phyloP scores from a whole-genome alignment of 2,797 vertebrate species.

The Sorex maritimensis region DNA sequence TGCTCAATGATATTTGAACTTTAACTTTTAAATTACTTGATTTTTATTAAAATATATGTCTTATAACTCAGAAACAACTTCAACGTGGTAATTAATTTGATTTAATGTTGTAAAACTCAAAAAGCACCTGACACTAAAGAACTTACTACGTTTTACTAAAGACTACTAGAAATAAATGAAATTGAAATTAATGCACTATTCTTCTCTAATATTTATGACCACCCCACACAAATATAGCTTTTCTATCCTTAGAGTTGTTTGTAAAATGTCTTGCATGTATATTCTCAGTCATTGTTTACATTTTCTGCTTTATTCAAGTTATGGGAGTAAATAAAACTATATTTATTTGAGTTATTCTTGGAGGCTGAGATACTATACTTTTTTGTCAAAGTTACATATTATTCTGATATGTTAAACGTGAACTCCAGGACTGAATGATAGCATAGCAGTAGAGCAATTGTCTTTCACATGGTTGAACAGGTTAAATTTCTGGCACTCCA shows the following conservation, averaged over 20 bases:
- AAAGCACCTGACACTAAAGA: neutral
- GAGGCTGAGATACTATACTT: slow-evolving; percentile 33
- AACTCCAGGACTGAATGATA: neutral
- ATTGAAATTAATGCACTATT: neutral
- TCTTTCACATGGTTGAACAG: too few species aligned
- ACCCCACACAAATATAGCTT: neutral
- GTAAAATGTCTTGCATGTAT: slow-evolving; percentile 45
- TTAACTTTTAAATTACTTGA: neutral
- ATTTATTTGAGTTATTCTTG: slow-evolving; percentile 58
- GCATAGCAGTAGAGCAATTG: too few species aligned
- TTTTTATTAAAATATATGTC: slow-evolving; percentile 4
- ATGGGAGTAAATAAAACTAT: slow-evolving; percentile 53
- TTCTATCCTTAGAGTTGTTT: slow-evolving; percentile 31
- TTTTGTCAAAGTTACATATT: slow-evolving; percentile 58
- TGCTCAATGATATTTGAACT: neutral
- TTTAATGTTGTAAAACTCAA: neutral
- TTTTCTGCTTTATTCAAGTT: slow-evolving; percentile 50
- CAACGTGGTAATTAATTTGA: neutral
- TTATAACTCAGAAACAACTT: slow-evolving; percentile 44
- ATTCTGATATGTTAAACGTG: slow-evolving; percentile 60
- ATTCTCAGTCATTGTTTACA: slow-evolving; percentile 55
- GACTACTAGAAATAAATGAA: slow-evolving; percentile 47
- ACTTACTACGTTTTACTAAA: slow-evolving; percentile 60
- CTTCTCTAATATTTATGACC: slow-evolving; percentile 36
- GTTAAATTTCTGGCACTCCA: too few species aligned